A percentile compares a stretch with the other conserved stretches of the same genome.
These are phyloP conservation scores for Xylocampa areola DNA, from an alignment of 2,888 invertebrate genomes.

Conservation along the genomic window DNA sequence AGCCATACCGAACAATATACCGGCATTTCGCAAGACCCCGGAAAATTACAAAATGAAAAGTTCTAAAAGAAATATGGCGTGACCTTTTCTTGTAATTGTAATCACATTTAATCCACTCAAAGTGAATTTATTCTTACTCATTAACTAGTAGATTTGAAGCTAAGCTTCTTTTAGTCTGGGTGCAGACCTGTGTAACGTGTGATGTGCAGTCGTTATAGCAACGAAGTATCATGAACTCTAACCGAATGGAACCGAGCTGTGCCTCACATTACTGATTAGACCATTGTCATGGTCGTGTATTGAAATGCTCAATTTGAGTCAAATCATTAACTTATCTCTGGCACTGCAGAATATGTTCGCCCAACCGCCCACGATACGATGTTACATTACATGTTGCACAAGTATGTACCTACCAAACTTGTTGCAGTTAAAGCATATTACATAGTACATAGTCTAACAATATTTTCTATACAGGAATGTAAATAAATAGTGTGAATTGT, in stretches of 20 bases:
- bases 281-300: constrained; percentile 10
- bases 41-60: constrained; percentile 22
- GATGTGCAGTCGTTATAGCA: constrained; percentile 22
- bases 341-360: constrained; percentile 20
- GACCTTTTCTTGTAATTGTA: constrained; percentile 37
- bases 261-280: constrained; percentile 7
- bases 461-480: constrained; percentile 45
- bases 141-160: constrained; percentile 41
- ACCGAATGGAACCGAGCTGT: background rate
- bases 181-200: constrained; percentile 27
- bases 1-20: constrained; percentile 38
- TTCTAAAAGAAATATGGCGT: constrained; percentile 24
- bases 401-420: constrained; percentile 27
- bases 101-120: constrained; percentile 44
- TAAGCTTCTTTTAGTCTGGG: constrained; percentile 48
- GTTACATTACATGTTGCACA: constrained; percentile 41
- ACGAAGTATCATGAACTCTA: constrained; percentile 12
- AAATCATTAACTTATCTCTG: constrained; percentile 28
- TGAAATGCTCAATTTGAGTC: constrained; percentile 15
- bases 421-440: constrained; percentile 39
- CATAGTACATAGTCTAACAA: constrained; percentile 42
- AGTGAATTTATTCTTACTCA: constrained; percentile 41
- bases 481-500: constrained; percentile 54
- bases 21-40: constrained; percentile 18
- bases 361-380: constrained; percentile 6